A percentile compares a stretch with the other conserved stretches of the same genome.
Evolutionary conservation across 30 jellyfish, hydroid and myxozoan genomes (phyloP).

Genomic region (Chrysaora quinquecirrha): DNA sequence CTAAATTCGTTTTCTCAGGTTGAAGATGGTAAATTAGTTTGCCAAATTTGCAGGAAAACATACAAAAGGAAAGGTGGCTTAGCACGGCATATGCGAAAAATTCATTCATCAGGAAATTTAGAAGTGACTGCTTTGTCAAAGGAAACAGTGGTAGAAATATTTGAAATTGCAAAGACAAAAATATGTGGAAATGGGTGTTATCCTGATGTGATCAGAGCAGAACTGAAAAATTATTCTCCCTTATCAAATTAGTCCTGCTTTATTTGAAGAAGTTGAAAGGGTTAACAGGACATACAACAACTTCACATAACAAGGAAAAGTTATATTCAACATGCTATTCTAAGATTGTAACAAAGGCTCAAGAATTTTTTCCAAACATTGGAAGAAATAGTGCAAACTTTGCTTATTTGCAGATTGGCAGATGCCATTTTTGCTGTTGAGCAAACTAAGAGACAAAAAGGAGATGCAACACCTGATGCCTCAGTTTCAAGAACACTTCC

Average conservation of each 20-base stretch:
- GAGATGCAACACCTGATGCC: neutral
- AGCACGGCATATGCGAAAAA: conserved; percentile 6
- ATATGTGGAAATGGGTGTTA: conserved; percentile 6
- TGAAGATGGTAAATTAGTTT: conserved; percentile 9
- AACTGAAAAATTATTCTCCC: conserved; percentile 1
- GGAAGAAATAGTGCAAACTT: conserved; percentile 41
- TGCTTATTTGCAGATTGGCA: conserved; percentile 13
- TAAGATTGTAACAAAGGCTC: conserved; percentile 25
- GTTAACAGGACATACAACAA: conserved; percentile 12
- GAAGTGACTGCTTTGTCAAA: conserved; percentile 11
- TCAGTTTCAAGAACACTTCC: neutral
- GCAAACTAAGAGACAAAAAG: neutral
- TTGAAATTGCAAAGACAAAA: conserved; percentile 4
- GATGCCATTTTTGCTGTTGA: conserved; percentile 16
- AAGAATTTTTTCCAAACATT: conserved; percentile 13
- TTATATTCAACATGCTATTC: conserved; percentile 1
- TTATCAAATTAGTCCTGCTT: neutral
- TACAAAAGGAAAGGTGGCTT: conserved; percentile 37
- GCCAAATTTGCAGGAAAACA: conserved; percentile 24
- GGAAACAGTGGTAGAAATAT: conserved; percentile 5
- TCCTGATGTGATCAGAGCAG: conserved; percentile 7
- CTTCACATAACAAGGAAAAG: neutral
- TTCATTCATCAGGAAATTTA: too few relatives aligned
- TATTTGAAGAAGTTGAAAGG: conserved; percentile 19
- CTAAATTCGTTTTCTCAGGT: too few relatives aligned